Evolutionary conservation across 2,888 invertebrate genomes (phyloP).

Genomic region (Malacosoma neustria): DNA sequence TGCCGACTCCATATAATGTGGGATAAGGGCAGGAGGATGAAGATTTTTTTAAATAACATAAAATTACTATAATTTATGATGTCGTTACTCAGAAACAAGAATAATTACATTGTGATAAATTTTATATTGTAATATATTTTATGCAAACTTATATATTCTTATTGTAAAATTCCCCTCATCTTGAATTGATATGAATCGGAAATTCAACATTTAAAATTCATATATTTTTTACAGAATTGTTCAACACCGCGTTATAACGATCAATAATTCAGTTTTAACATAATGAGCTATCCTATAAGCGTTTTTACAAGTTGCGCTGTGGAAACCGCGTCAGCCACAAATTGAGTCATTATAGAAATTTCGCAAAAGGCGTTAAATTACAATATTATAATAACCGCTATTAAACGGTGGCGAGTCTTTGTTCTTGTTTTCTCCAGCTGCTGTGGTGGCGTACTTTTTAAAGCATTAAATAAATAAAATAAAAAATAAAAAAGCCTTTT

Average conservation of each 20-base stretch:
- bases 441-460: slow-evolving; percentile 13
- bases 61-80: too few species aligned
- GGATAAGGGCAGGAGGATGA: too few species aligned
- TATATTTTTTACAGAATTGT: slow-evolving; percentile 1
- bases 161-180: neutral
- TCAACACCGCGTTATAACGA: neutral
- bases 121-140: too few species aligned
- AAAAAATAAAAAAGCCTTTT: too few species aligned
- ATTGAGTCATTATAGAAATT: slow-evolving; percentile 60
- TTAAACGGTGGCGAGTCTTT: slow-evolving; percentile 40
- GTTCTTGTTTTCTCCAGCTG: slow-evolving; percentile 17
- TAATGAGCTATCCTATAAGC: slow-evolving; percentile 38
- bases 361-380: slow-evolving; percentile 55
- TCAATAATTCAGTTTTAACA: slow-evolving; percentile 16
- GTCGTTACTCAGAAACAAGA: too few species aligned
- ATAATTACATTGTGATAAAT: too few species aligned
- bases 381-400: slow-evolving; percentile 45
- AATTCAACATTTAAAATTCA: slow-evolving; percentile 2
- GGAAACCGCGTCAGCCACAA: slow-evolving; percentile 31
- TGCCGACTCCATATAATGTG: too few species aligned
- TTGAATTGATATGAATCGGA: neutral
- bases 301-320: slow-evolving; percentile 27
- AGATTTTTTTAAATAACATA: too few species aligned
- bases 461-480: too few species aligned
- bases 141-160: too few species aligned